Evolutionary conservation across 1,140 invertebrate genomes (phyloP), one percentile per base, ranked within the genome.

Genomic region (Metaphire vulgaris): DNA sequence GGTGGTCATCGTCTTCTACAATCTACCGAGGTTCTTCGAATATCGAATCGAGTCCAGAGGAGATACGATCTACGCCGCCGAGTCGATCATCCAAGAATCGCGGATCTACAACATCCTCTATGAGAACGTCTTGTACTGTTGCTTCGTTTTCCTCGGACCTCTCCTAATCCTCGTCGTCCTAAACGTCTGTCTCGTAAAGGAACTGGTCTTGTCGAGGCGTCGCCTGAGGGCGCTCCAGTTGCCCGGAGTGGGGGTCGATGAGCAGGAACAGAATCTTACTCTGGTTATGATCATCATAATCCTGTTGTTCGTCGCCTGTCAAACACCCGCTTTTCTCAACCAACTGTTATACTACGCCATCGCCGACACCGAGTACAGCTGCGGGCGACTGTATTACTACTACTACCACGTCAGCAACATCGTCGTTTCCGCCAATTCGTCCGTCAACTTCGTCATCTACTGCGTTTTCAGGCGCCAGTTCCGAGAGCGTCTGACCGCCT

Each of bases 221-320:
- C 41, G 41, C 6, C 41, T 56, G 6, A 56, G 6, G 41, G n/a
- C 70, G 21, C 75, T 67, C 69, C 32, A 72, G 14, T 21, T 76
- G 67, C 75, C 67, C 1, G 31, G 26, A 33, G 6, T 56, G 6
- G 56, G 28, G 31, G 69, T 30, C 69, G 68, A 76, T 12, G 72
- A 74, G 6, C 33, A 74, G 32, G 75, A 76, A 33, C 31, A 76
- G 15, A 76, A 76, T 68, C 75, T 76, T 15, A 76, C 75, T 6
- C 33, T 76, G 32, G 75, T 76, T n/a, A 76, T 76, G 75, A 33
- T 76, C 15, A 69, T 76, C 75, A 76, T 76, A 30, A 71, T 76
- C 68, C n/a, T 76, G 1, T 29, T 76, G 0, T 76, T 76, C 68
- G 16, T 76, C 33, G 41, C 71, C 30, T 76, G 75, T 41, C 75